A percentile compares a stretch with the other conserved stretches of the same genome.
phyloP scores from a whole-genome alignment of 2,888 invertebrate species.

The Eupithecia tripunctaria region DNA sequence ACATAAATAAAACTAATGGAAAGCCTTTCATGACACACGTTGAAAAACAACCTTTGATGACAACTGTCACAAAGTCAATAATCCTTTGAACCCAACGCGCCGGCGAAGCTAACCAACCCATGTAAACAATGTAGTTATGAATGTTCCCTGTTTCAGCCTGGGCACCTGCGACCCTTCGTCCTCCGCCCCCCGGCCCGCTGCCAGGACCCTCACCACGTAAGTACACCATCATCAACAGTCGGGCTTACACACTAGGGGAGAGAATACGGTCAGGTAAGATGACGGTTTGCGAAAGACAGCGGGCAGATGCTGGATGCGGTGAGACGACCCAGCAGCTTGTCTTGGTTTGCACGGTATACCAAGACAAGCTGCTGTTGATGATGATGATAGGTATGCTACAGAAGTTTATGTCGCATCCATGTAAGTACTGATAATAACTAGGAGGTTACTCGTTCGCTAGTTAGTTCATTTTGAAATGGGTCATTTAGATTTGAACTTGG shows the following conservation, averaged over 20 bases:
- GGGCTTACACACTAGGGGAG: not conserved
- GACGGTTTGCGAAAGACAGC: not conserved
- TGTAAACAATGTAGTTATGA: conserved; percentile 10
- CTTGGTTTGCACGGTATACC: too few relatives aligned
- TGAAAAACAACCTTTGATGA: not conserved
- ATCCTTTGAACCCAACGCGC: not conserved
- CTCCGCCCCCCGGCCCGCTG: conserved; percentile 56
- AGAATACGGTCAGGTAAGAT: not conserved
- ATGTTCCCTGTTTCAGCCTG: conserved; percentile 41
- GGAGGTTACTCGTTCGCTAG: not conserved
- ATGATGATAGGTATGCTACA: not conserved
- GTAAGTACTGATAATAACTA: not conserved
- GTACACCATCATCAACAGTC: conserved; percentile 36
- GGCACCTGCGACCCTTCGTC: conserved; percentile 44
- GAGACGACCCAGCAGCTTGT: too few relatives aligned
- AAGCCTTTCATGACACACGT: not conserved
- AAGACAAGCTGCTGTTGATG: not conserved
- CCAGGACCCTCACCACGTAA: conserved; percentile 76
- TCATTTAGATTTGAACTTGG: not conserved
- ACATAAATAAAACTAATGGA: not conserved
- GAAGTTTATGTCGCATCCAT: not conserved
- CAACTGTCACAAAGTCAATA: conserved; percentile 4
- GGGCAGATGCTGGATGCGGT: not conserved
- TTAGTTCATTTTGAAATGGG: conserved; percentile 1
- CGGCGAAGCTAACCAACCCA: not conserved